phyloP scores from a whole-genome alignment of 2,888 invertebrate species.

The Ophion ventricosus region DNA sequence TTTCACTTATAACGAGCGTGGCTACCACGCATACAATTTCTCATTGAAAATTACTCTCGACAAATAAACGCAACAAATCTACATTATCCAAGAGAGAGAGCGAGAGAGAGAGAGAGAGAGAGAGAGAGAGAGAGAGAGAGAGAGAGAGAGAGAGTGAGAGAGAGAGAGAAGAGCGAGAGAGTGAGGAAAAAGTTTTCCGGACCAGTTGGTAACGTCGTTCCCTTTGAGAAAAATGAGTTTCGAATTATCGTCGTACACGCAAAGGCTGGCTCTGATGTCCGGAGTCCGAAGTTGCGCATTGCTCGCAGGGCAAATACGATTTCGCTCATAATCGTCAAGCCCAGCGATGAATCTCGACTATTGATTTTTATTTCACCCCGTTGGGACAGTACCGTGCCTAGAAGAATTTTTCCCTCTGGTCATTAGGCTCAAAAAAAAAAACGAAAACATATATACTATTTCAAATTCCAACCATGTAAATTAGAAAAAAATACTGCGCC shows the following conservation, averaged over 20 bases:
- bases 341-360: constrained; percentile 30
- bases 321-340: constrained; percentile 36
- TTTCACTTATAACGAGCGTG: too few species aligned
- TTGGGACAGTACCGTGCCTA: constrained; percentile 52
- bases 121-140: too few species aligned
- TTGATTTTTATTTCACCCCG: constrained; percentile 58
- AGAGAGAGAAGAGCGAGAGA: too few species aligned
- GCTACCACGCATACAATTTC: too few species aligned
- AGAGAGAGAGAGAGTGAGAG: too few species aligned
- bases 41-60: not conserved
- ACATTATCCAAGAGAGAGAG: too few species aligned
- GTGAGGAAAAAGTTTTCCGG: not conserved
- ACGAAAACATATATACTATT: not conserved
- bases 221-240: constrained; percentile 27
- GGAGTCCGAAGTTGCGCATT: constrained; percentile 16
- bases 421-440: not conserved
- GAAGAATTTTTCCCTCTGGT: not conserved
- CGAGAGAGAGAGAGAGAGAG: too few species aligned
- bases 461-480: not conserved
- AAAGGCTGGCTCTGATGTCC: constrained; percentile 10
- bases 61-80: not conserved
- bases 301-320: constrained; percentile 64
- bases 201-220: constrained; percentile 34
- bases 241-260: not conserved
- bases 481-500: not conserved